These are phyloP conservation scores for Drosophila niveifrons DNA, from an alignment of 2,888 invertebrate species.

Conservation along the genomic window DNA sequence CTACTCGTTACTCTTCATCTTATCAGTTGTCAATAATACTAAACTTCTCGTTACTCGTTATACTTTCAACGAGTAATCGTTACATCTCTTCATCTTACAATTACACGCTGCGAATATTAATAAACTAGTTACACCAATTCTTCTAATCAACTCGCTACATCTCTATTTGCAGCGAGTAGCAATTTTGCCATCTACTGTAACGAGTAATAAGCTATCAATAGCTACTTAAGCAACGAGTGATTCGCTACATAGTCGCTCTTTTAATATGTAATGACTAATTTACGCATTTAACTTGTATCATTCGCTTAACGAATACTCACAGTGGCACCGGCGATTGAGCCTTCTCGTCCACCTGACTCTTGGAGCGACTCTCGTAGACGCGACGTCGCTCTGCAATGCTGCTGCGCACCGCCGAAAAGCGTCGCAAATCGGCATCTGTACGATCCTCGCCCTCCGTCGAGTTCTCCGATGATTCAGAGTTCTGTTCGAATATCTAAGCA, in stretches of 20 bases:
- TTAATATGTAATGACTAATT: too few relatives aligned
- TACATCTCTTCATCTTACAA: too few relatives aligned
- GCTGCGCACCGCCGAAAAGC: slow-evolving; percentile 88
- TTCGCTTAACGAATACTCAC: slow-evolving; percentile 80
- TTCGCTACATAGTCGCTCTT: not conserved
- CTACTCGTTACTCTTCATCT: too few relatives aligned
- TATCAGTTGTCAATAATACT: too few relatives aligned
- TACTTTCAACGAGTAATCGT: too few relatives aligned
- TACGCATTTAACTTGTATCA: not conserved
- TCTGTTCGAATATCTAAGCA: slow-evolving; percentile 84
- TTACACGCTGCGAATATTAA: too few relatives aligned
- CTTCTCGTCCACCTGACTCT: slow-evolving; percentile 89
- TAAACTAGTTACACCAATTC: too few relatives aligned
- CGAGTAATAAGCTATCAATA: too few relatives aligned
- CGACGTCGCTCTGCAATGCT: slow-evolving; percentile 92
- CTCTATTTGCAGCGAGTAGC: not conserved
- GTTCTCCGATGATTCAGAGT: slow-evolving; percentile 86
- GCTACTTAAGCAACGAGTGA: too few relatives aligned
- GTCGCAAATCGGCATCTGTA: slow-evolving; percentile 86
- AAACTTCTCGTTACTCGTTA: too few relatives aligned
- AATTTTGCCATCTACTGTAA: not conserved
- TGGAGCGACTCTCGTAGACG: slow-evolving; percentile 91
- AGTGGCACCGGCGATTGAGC: slow-evolving; percentile 91
- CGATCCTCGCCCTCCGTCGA: slow-evolving; percentile 87
- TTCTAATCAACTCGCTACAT: too few relatives aligned